phyloP scores from a whole-genome alignment of 2,888 invertebrate genomes.

The Harmothoe impar region DNA sequence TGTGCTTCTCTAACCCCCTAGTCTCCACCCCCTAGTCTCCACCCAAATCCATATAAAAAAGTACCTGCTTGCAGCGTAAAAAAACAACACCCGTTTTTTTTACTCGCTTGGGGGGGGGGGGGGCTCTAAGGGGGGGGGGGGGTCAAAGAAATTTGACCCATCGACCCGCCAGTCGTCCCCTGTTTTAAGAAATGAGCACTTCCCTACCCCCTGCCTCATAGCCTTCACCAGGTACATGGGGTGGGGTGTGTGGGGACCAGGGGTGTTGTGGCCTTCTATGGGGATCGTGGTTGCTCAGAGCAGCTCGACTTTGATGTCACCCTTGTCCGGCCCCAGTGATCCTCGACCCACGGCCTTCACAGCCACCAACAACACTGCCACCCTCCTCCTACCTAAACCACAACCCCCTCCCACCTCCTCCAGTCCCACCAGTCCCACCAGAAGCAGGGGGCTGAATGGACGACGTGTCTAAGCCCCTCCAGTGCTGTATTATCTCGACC shows the following conservation, averaged over 20 bases:
- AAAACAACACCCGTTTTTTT: too few species aligned
- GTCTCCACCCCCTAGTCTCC: too few species aligned
- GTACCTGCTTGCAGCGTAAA: too few species aligned
- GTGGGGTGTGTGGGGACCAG: not conserved
- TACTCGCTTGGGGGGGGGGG: too few species aligned
- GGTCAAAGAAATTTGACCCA: too few species aligned
- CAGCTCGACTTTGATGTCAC: constrained; percentile 37
- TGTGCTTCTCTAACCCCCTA: too few species aligned
- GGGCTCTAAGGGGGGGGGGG: too few species aligned
- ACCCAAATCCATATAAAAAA: too few species aligned
- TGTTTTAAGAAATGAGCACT: too few species aligned
- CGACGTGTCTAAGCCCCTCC: not conserved
- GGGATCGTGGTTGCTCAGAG: not conserved
- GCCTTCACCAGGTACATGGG: not conserved
- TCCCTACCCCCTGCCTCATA: not conserved
- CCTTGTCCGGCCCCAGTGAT: not conserved
- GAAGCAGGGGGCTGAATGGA: not conserved
- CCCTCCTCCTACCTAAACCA: not conserved
- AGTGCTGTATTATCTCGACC: not conserved
- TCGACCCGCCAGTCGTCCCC: too few species aligned
- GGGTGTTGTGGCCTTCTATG: not conserved
- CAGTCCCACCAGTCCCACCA: not conserved
- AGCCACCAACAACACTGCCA: not conserved
- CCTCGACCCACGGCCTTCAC: not conserved
- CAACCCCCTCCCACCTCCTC: not conserved